Base-by-base conservation (phyloP, 2,797 vertebrate genomes). In the Sciurus vulgaris region DNA sequence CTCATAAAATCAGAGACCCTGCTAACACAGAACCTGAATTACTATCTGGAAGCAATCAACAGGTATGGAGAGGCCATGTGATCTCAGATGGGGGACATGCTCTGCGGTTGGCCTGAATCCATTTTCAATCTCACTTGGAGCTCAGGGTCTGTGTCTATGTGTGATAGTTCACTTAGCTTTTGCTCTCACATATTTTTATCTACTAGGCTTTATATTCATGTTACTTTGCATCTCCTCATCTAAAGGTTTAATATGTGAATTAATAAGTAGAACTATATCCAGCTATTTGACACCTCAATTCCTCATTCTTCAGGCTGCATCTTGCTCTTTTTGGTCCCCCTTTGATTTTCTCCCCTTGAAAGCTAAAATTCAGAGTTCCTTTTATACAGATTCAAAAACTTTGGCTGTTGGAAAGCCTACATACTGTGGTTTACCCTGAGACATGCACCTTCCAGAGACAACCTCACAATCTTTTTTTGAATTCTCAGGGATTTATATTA, bases 361-460 rank as follows among this genome's bases (percentile, higher is more conserved):
- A 86, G 49, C 33, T 84, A 69, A 92, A 79, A 79, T 76, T 78
- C 65, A 51, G 65, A 74, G n/a, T 83, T 92, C 28, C n/a, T 89
- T 85, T 93, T 30, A 47, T 59, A 41, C 49, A 77, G 54, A 38
- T 77, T 59, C 73, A 41, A 72, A 72, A 17, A 76, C 72, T 70
- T 63, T 70, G 51, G 30, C 54, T 77, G 14, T 88, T 78, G 67
- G 61, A 69, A 94, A 86, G 35, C 47, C 33, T 17, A 69, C 67
- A 63, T 13, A 18, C 78, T 76, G 1, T 38, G 38, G 24, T 41
- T 83, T 73, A 59, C 35, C 41, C 22, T 35, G 76, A 93, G n/a
- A 33, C 8, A 67, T n/a, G 3, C 2, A 18, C 56, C 30, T 65
- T 86, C 59, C 79, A 14, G 86, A 91, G 18, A 72, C 22, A 87